Base-by-base conservation (phyloP, 2,888 invertebrate species). In the Pasiphila rectangulata region DNA sequence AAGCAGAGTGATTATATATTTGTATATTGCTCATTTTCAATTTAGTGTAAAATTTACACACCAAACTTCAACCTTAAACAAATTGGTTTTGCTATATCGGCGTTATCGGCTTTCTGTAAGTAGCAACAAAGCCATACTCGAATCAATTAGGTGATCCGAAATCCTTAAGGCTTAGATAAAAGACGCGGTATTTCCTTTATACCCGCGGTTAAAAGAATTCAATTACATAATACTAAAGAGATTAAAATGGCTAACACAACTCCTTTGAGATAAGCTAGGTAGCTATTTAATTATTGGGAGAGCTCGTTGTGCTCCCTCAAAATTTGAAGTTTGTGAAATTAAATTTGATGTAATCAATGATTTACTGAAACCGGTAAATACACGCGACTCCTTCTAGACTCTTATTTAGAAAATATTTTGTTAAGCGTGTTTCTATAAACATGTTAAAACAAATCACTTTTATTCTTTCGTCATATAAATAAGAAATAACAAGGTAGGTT, bases 191-290 rank as follows among this genome's bases (percentile, higher is more conserved):
- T 78, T 83, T 74, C 74, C 80, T 83, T 83, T 83, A 83, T 81
- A 75, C 70, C 72, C 68, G 77, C 65, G 80, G 83, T 80, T 79
- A 77, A 81, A 83, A 84, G 83, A 83, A 83, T 84, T 82, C 83
- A 83, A 83, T 84, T 84, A 84, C 75, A 80, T 84, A 81, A 80
- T 80, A 72, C 75, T 80, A 79, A 75, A 72, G 59, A 81, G 81
- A 83, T 83, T 83, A 83, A 83, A 84, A 80, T 75, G 79, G 80
- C 81, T 79, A 79, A 78, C 77, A 74, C 71, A 72, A 77, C 75
- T 77, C 78, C 79, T 79, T 81, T 81, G 79, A 78, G 75, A 70
- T 73, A 69, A 69, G 67, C 69, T 67, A 61, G 68, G 70, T 69
- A 69, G 73, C 70, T 78, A 79, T 80, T 80, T 81, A 79, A 79